A percentile compares a stretch with the other conserved stretches of the same genome.
These are phyloP conservation scores for Cenopis cana DNA, from an alignment of 2,888 invertebrate genomes.

Conservation along the genomic window DNA sequence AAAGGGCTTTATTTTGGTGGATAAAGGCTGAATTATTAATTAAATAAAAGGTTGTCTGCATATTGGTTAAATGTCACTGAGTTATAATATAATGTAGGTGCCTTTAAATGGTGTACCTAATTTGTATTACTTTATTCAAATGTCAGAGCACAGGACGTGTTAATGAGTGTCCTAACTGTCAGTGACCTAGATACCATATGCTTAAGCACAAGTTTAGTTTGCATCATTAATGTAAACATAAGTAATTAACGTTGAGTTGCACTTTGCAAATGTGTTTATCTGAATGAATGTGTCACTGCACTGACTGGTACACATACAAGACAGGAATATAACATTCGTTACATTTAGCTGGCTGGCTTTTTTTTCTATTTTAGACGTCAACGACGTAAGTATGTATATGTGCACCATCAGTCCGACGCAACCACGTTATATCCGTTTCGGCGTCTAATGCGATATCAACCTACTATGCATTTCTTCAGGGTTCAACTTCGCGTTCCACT, in stretches of 20 bases:
- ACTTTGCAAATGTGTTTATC: background rate
- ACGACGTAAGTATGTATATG: no score
- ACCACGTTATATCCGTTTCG: no score
- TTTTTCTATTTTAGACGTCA: no score
- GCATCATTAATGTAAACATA: constrained; percentile 3
- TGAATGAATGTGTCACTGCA: background rate
- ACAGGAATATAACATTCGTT: no score
- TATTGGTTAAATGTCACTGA: background rate
- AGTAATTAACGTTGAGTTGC: constrained; percentile 8
- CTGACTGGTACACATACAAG: background rate
- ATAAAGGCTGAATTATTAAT: no score
- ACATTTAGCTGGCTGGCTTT: no score
- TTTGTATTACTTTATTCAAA: constrained; percentile 64
- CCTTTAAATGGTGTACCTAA: constrained; percentile 43
- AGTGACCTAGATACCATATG: background rate
- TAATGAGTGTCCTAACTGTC: constrained; percentile 50
- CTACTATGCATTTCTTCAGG: no score
- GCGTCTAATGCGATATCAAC: no score
- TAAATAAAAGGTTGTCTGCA: no score
- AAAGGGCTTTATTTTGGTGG: no score
- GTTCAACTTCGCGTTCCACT: no score
- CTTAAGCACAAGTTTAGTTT: constrained; percentile 10
- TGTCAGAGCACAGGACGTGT: constrained; percentile 55
- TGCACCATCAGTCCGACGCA: no score
- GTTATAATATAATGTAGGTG: constrained; percentile 13